A percentile compares a stretch with the other conserved stretches of the same genome.
Evolutionary conservation across 2,113 vertebrate species (phyloP).

Genomic region (Panurus biarmicus): DNA sequence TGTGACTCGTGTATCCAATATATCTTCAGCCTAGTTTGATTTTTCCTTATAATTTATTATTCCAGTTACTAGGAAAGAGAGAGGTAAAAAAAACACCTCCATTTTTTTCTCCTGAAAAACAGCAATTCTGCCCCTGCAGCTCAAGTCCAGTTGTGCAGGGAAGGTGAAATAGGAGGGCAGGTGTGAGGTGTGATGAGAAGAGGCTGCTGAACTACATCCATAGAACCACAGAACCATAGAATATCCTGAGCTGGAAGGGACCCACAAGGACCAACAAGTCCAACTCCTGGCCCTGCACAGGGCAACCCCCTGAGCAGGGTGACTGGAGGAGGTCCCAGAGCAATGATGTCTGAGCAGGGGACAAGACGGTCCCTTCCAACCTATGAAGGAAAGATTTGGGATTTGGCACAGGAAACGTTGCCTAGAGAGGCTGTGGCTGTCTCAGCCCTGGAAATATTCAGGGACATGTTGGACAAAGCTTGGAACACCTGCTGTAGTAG

Average conservation of each 20-base stretch:
- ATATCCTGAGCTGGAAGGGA: neutral
- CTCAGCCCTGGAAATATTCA: neutral
- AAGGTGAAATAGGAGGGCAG: neutral
- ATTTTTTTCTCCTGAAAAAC: fast-evolving
- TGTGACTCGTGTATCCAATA: neutral
- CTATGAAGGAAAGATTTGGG: neutral
- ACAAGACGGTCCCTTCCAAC: neutral
- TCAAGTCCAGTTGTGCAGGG: neutral
- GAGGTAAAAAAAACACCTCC: fast-evolving
- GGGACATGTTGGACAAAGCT: neutral
- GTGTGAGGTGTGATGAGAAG: neutral
- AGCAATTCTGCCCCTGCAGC: neutral
- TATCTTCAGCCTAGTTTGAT: neutral
- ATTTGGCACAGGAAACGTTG: neutral
- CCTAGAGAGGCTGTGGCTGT: neutral
- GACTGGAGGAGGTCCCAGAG: neutral
- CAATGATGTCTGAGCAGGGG: neutral
- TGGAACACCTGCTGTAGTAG: neutral
- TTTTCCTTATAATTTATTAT: neutral
- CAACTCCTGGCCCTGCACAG: neutral
- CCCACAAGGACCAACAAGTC: neutral
- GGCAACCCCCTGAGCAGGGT: neutral
- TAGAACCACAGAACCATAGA: neutral
- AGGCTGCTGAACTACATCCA: neutral
- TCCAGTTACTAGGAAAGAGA: neutral